Evolutionary conservation across 1,140 invertebrate species (phyloP), one percentile per base, ranked within the genome.

Genomic region (Nasonia giraulti): DNA sequence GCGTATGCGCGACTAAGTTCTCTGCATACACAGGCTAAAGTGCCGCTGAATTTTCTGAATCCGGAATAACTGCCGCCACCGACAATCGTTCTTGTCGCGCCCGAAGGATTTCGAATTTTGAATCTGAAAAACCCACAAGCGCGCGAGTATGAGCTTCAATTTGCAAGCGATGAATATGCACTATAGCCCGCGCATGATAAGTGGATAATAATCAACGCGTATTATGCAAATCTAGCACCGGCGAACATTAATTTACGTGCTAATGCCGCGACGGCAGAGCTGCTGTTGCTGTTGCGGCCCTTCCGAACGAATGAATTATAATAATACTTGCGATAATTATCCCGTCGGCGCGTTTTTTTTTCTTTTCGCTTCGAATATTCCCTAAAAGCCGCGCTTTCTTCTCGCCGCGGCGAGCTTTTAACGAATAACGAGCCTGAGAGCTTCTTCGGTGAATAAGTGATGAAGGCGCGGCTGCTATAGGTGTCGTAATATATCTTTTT

Each of bases 401-500:
- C 27, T 27, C 27, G 27, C 27, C 4, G 6, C 7, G 55, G 55
- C 40, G 50, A 20, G 85, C 82, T 88, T 86, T 87, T 87, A 87
- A 86, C 73, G 73, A 87, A 87, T 87, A 87, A 86, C 80, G 66
- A 37, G 40, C 27, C 71, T 85, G 79, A 87, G 82, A 89, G 75
- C 84, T 87, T 86, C 78, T 68, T 62, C 73, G 82, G 75, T 83
- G 86, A 89, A 89, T 88, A 87, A 87, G 84, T 87, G 55, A 87
- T 86, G 44, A 82, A 74, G 82, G 50, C 50, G 79, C 80, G 69
- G 85, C 47, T 50, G 20, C 50, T 62, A n/a, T 62, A 20, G 14
- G 55, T 62, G 17, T 62, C 5, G 55, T 20, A 8, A 20, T 66
- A 76, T 83, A 75, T 81, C 23, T 76, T 83, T 77, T 76, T 11